Conservation (phyloP, 2,113 vertebrate genomes). For the Epinephelus lanceolatus region DNA sequence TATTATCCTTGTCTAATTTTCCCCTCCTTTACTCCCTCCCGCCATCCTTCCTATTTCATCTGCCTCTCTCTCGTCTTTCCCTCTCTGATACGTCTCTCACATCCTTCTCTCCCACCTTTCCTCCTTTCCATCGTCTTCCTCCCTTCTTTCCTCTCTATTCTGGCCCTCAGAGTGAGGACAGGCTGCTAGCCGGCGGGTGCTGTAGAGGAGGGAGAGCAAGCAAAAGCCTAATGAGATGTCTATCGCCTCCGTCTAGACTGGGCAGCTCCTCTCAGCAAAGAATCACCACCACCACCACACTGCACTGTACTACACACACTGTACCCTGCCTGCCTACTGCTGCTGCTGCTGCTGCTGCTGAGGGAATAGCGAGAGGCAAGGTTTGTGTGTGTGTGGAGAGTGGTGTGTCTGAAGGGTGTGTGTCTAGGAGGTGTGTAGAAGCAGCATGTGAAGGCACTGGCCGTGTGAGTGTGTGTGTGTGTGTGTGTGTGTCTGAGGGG, state of each 20-base stretch:
- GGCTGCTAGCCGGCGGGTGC: conserved; percentile 74
- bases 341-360: conserved; percentile 51
- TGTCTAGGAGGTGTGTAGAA: conserved; percentile 48
- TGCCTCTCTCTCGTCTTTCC: conserved; percentile 22
- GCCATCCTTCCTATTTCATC: conserved; percentile 44
- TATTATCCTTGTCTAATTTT: conserved; percentile 80
- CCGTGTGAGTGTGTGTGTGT: conserved; percentile 52
- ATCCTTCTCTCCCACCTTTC: conserved; percentile 29
- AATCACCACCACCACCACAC: conserved; percentile 55
- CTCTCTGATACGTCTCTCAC: conserved; percentile 18
- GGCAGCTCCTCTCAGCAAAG: conserved; percentile 73
- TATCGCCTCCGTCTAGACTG: conserved; percentile 86
- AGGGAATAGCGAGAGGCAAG: conserved; percentile 69
- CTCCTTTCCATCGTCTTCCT: conserved; percentile 35
- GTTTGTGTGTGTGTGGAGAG: conserved; percentile 29
- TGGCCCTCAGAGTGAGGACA: conserved; percentile 75
- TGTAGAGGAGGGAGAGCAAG: conserved; percentile 70
- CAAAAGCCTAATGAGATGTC: conserved; percentile 86
- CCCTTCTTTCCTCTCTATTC: conserved; percentile 44
- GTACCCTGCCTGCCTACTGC: conserved; percentile 52
- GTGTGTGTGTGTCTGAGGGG: conserved; percentile 53
- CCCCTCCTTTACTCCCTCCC: conserved; percentile 51
- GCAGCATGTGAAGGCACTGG: conserved; percentile 43
- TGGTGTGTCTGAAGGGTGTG: conserved; percentile 43
- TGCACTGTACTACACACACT: conserved; percentile 72